Percentiles rank a stretch among this genome's conserved stretches.
Conservation (phyloP, 2,113 vertebrate genomes). For the Camelus dromedarius region DNA sequence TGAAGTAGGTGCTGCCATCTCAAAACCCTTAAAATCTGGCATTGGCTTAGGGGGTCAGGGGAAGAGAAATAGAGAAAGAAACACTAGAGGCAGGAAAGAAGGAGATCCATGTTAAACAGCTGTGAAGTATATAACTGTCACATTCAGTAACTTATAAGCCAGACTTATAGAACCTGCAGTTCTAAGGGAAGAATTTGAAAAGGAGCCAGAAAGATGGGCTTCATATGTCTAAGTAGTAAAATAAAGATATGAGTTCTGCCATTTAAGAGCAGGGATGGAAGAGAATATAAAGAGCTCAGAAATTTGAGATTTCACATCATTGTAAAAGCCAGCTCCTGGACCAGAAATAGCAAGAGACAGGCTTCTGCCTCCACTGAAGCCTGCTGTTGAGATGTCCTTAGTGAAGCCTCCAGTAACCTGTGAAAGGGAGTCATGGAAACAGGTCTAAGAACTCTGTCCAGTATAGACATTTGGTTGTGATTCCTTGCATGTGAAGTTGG, state of each 20-base stretch:
- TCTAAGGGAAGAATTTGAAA: neutral
- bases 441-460: neutral
- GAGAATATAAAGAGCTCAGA: neutral
- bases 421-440: neutral
- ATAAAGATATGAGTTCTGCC: neutral
- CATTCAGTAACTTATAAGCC: neutral
- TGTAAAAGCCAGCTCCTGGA: neutral
- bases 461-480: neutral
- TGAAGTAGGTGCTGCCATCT: neutral
- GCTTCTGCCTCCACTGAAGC: neutral
- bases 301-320: neutral
- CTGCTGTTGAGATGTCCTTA: neutral
- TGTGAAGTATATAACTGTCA: neutral
- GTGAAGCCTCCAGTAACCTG: neutral
- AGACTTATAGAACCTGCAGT: neutral
- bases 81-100: neutral
- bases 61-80: neutral
- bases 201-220: neutral
- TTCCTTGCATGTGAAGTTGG: neutral
- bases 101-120: neutral
- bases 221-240: neutral
- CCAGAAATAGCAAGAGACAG: neutral
- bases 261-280: neutral
- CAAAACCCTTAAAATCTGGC: neutral
- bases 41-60: neutral